phyloP scores from a whole-genome alignment of 2,113 vertebrate genomes.

The Corydoras sp. region DNA sequence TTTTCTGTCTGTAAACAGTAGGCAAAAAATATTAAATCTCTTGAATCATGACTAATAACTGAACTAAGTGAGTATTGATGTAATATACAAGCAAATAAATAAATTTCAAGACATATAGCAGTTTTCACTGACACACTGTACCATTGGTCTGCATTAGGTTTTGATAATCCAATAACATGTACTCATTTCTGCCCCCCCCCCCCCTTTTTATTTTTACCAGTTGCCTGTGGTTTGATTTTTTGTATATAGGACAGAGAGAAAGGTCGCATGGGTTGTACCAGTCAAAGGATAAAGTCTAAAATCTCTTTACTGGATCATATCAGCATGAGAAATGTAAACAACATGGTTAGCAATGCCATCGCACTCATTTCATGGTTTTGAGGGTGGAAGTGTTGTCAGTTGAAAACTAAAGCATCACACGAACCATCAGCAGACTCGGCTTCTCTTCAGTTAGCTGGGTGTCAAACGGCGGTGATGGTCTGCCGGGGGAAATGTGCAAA shows the following conservation, averaged over 20 bases:
- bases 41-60: no score
- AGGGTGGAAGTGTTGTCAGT: neutral
- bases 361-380: neutral
- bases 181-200: no score
- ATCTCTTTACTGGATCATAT: neutral
- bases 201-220: neutral
- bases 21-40: no score
- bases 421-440: neutral
- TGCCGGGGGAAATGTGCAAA: no score
- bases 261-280: neutral
- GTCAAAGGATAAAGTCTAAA: neutral
- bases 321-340: no score
- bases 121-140: no score
- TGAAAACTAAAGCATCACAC: slow-evolving; percentile 1
- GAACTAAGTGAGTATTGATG: no score
- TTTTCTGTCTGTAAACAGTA: no score
- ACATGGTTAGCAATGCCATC: neutral
- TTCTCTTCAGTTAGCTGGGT: slow-evolving; percentile 6
- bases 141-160: no score
- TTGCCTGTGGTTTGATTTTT: neutral
- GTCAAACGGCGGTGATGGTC: neutral
- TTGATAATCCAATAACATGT: no score
- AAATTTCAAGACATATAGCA: no score
- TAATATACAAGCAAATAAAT: no score
- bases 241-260: neutral